Base-by-base conservation (phyloP, 2,113 vertebrate genomes). In the Rhizomys pruinosus region DNA sequence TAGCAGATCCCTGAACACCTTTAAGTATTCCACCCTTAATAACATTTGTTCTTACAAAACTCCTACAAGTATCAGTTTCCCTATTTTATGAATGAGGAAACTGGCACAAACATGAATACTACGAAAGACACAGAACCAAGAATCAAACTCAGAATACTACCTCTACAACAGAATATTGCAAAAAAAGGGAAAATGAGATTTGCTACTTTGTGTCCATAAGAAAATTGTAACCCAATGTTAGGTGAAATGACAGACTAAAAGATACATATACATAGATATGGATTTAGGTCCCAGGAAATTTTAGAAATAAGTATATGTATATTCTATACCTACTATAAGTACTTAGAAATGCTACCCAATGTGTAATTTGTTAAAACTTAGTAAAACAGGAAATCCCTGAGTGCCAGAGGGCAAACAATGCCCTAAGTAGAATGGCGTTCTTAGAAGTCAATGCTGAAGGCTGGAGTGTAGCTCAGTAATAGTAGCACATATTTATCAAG, bases 141-240 rank as follows among this genome's bases (percentile, higher is more conserved):
- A 72, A 74, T 84, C 34, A 89, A 88, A 93, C 25, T 79, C 68
- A 94, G n/a, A 85, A 55, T 66, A 23, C 34, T 32, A 39, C 32
- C 29, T 76, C 23, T 52, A 44, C 84, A 80, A 29, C 12, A 73
- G 29, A 94, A 61, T 85, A 52, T 3, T 80, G 25, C 64, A 79
- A 93, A 94, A 64, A n/a, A 84, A 59, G 44, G 17, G 7, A 69
- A 91, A 93, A 63, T 68, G 1, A 91, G 37, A 73, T 74, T 87
- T 78, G 55, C 11, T 77, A 72, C 85, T 37, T 72, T 86, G 7
- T 72, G 8, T 1, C 52, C 11, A 61, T 34, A 25, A 23, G 86
- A 44, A 90, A 84, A 79, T n/a, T 84, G 25, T 7, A 68, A 68
- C 12, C 39, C n/a, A 57, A 74, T 20, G 12, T 57, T 72, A 84